Evolutionary conservation across 2,888 invertebrate genomes (phyloP), one percentile per base, ranked within the genome.

Genomic region (Amphiduros pacificus): DNA sequence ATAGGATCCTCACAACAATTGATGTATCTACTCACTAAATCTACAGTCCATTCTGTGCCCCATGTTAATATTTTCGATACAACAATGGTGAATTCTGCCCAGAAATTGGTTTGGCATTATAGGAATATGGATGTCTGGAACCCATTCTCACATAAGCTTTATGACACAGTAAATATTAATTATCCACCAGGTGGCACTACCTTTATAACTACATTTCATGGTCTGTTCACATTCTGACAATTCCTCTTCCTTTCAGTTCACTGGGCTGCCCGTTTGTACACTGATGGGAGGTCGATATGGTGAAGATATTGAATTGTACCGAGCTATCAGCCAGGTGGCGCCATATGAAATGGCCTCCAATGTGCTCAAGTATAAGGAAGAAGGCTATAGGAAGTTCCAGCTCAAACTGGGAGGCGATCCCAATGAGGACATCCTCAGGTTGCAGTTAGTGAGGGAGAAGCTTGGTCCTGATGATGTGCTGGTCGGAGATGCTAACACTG

Each of bases 231-330:
- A 9, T 36, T 36, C 14, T 36, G 9, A 11, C 36, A 11, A 11
- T 36, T 36, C 36, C 14, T 36, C 14, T 24, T 6, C 14, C 4
- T 24, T 40, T 36, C 49, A 59, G 52, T 6, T 24, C 31, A 22
- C 41, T 22, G 55, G 51, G 11, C 57, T 65, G 20, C 65, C 65
- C 26, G 59, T 65, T 14, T 58, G 58, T 36, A 60, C 65, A 14
- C 53, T 65, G 22, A 57, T 65, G 2, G 65, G 65, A 11, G 65
- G 65, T n/a, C 36, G 62, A 27, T 62, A 41, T 49, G 65, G 65
- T 2, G 59, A 64, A 20, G 14, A n/a, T 22, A 31, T 64, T 6
- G 58, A 62, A 28, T 48, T 64, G n/a, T 64, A 64, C 49, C 44
- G 64, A 41, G 57, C 65, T 28, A 65, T 65, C 40, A 41, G 53